These are phyloP conservation scores for Sebastes diploproa DNA, from an alignment of 2,797 vertebrate genomes.

Conservation along the genomic window DNA sequence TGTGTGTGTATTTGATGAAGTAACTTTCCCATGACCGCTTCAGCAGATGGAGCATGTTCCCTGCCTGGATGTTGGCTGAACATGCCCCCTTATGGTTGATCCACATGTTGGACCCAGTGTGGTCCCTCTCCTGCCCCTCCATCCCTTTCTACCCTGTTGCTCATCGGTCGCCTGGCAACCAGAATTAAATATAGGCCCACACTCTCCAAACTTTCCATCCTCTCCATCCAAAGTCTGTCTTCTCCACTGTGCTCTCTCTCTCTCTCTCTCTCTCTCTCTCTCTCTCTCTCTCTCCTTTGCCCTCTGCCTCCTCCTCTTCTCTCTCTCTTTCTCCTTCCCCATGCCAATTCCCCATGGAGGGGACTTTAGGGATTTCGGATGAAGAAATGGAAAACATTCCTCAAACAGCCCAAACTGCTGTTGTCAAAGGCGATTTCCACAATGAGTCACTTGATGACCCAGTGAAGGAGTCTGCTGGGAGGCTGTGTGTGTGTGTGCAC, in stretches of 20 bases:
- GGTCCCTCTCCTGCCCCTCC: constrained; percentile 66
- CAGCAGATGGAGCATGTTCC: constrained; percentile 8
- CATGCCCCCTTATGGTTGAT: constrained; percentile 26
- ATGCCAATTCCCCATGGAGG: constrained; percentile 73
- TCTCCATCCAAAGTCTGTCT: constrained; percentile 77
- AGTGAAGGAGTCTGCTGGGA: constrained; percentile 58
- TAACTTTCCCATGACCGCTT: constrained; percentile 1
- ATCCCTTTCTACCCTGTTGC: constrained; percentile 74
- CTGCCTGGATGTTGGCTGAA: background rate
- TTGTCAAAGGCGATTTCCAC: constrained; percentile 80
- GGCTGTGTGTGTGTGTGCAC: constrained; percentile 56
- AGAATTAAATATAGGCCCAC: constrained; percentile 85
- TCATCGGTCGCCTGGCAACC: constrained; percentile 78
- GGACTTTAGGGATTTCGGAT: constrained; percentile 75
- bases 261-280: constrained; percentile 24
- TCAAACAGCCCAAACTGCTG: constrained; percentile 77
- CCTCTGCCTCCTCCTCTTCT: constrained; percentile 21
- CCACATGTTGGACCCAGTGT: constrained; percentile 61
- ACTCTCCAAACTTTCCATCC: constrained; percentile 84
- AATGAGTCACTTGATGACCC: constrained; percentile 81
- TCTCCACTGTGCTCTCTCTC: constrained; percentile 50
- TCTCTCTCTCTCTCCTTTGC: constrained; percentile 29
- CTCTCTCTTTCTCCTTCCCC: constrained; percentile 36
- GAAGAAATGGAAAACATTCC: constrained; percentile 87
- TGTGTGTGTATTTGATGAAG: constrained; percentile 9